Conservation (phyloP, 2,113 vertebrate species). For the Gymnobelideus leadbeateri region DNA sequence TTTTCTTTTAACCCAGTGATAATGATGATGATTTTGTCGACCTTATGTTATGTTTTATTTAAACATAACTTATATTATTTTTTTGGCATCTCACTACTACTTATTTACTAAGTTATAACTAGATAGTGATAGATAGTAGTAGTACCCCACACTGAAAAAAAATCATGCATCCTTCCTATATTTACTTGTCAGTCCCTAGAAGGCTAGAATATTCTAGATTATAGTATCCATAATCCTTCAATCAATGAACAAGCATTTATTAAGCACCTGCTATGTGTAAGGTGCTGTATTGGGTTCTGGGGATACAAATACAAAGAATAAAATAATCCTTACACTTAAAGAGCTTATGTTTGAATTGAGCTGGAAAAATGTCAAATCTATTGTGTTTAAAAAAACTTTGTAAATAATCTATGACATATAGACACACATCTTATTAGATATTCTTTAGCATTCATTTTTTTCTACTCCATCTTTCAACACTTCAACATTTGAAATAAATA, state of each 20-base stretch:
- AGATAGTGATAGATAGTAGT: background rate
- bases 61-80: background rate
- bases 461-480: slow-evolving; percentile 35
- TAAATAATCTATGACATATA: background rate
- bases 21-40: too few species aligned
- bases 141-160: background rate
- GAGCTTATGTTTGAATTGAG: background rate
- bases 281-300: background rate
- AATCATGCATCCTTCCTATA: background rate
- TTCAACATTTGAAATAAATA: slow-evolving; percentile 53
- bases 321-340: background rate
- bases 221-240: background rate
- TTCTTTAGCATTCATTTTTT: background rate
- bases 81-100: background rate
- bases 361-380: background rate
- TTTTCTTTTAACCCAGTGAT: too few species aligned
- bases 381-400: background rate
- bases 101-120: background rate
- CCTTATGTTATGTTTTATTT: background rate
- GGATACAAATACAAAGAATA: background rate
- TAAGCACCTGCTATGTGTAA: background rate
- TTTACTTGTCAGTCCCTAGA: background rate
- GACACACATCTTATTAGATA: background rate
- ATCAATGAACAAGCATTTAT: background rate
- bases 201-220: background rate